A percentile compares a stretch with the other conserved stretches of the same genome.
Evolutionary conservation across 2,113 vertebrate genomes (phyloP).

Genomic region (Dipodomys spectabilis): DNA sequence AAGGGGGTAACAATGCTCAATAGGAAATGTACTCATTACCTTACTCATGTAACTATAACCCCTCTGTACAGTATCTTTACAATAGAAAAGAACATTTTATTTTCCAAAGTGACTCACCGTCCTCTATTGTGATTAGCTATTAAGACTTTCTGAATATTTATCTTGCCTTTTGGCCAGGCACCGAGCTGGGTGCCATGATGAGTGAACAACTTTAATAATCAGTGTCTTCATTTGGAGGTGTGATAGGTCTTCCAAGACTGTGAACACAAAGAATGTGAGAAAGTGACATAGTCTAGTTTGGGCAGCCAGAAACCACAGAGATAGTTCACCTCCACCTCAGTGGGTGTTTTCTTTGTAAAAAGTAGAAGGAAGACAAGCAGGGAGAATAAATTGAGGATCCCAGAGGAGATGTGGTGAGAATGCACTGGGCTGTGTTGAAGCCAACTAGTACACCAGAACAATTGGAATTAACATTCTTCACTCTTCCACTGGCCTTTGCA

Average conservation of each 20-base stretch:
- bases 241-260: neutral
- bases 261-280: neutral
- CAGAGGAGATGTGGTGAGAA: neutral
- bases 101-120: neutral
- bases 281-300: neutral
- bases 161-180: neutral
- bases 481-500: neutral
- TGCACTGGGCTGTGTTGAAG: neutral
- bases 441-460: neutral
- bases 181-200: rapidly evolving
- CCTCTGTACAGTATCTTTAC: too few relatives aligned
- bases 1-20: too few relatives aligned
- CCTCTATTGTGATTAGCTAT: neutral
- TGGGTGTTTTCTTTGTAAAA: neutral
- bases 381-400: neutral
- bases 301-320: neutral
- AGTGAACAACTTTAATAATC: too few relatives aligned
- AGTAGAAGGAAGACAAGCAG: neutral
- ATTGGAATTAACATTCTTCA: neutral
- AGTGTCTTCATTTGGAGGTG: neutral
- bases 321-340: neutral
- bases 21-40: too few relatives aligned
- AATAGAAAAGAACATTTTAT: neutral
- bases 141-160: neutral
- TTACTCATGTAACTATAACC: too few relatives aligned